phyloP scores from a whole-genome alignment of 2,113 vertebrate species.

The Cnemophilus loriae region DNA sequence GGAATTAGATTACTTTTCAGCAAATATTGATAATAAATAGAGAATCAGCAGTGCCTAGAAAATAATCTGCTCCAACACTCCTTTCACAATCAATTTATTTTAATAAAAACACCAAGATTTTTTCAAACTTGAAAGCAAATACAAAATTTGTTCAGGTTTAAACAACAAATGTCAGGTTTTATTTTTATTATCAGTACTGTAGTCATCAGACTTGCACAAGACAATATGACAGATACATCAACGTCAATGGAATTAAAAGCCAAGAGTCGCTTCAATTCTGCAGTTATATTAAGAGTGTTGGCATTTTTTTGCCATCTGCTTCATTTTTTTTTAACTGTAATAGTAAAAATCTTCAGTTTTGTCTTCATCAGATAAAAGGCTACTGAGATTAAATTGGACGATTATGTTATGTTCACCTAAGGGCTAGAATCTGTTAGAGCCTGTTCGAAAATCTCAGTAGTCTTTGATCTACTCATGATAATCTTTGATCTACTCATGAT shows the following conservation, averaged over 20 bases:
- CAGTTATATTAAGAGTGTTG: background rate
- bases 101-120: background rate
- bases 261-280: background rate
- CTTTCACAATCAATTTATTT: conserved; percentile 4
- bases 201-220: background rate
- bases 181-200: background rate
- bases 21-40: conserved; percentile 43
- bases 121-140: background rate
- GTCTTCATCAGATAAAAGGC: background rate
- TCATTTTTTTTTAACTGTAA: background rate
- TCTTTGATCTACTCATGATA: background rate
- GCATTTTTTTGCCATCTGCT: too few species aligned
- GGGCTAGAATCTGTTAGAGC: background rate
- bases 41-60: background rate
- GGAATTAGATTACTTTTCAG: background rate
- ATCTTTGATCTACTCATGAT: background rate
- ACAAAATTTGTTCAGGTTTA: background rate
- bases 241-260: background rate
- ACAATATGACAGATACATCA: background rate
- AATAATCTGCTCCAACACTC: background rate
- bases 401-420: background rate
- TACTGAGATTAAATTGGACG: background rate
- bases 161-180: background rate
- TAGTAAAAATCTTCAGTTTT: background rate
- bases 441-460: background rate